These are phyloP conservation scores for Schrankia costaestrigalis DNA, from an alignment of 2,888 invertebrate species.

Conservation along the genomic window DNA sequence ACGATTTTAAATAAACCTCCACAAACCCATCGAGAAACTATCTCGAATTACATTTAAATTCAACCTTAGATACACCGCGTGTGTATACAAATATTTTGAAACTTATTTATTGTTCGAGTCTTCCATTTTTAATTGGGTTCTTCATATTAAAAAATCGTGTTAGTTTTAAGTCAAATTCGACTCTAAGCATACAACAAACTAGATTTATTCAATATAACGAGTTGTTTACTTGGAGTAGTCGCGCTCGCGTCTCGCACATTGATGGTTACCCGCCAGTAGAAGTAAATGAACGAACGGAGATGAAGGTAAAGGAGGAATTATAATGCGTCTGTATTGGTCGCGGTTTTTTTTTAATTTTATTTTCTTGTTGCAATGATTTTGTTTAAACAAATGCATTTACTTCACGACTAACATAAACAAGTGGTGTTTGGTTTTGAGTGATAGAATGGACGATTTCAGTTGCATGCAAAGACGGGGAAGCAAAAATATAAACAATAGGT, in stretches of 20 bases:
- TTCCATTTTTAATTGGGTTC: slow-evolving; percentile 23
- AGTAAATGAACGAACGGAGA: slow-evolving; percentile 50
- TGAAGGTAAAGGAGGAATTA: slow-evolving; percentile 41
- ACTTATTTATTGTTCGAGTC: slow-evolving; percentile 16
- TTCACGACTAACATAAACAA: slow-evolving; percentile 51
- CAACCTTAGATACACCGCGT: slow-evolving; percentile 1
- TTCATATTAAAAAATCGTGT: slow-evolving; percentile 21
- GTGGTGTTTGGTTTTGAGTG: slow-evolving; percentile 69
- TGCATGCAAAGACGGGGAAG: slow-evolving; percentile 73
- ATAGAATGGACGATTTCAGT: slow-evolving; percentile 68
- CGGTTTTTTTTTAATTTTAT: slow-evolving; percentile 8
- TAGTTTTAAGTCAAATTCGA: slow-evolving; percentile 10
- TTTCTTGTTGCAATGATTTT: slow-evolving; percentile 33
- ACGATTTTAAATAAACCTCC: slow-evolving; percentile 12
- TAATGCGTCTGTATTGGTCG: slow-evolving; percentile 30
- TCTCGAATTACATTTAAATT: slow-evolving; percentile 3
- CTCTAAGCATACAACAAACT: slow-evolving; percentile 19
- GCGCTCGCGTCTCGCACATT: slow-evolving; percentile 32
- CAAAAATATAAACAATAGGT: slow-evolving; percentile 48
- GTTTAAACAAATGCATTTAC: slow-evolving; percentile 53
- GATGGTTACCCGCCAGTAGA: slow-evolving; percentile 32
- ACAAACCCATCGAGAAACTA: slow-evolving; percentile 3
- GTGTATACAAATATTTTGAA: background rate
- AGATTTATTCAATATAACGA: background rate
- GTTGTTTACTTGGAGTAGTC: slow-evolving; percentile 24